Conservation (phyloP, 1,140 invertebrate species). For the Pristionchus pacificus region DNA sequence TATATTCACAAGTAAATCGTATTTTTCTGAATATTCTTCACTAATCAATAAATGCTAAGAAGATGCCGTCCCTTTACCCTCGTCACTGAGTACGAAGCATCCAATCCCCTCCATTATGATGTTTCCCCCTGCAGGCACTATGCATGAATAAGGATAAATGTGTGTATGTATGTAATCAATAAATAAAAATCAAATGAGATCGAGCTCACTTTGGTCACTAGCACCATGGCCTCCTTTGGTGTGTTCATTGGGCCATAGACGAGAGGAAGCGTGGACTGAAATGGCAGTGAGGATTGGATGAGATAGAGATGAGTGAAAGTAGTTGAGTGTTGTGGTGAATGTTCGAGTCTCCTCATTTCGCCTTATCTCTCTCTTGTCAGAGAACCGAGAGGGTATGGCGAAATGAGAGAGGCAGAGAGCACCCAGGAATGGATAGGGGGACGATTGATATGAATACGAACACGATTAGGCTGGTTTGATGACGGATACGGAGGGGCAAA, state of each 20-base stretch:
- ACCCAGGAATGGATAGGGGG: conserved; percentile 6
- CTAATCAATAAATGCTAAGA: not conserved
- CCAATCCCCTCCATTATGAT: too few relatives aligned
- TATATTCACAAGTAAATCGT: not conserved
- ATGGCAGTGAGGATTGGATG: not conserved
- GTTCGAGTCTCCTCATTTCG: not conserved
- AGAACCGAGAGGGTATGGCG: conserved; percentile 13
- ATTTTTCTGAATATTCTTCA: not conserved
- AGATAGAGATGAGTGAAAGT: not conserved
- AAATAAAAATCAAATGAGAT: conserved; percentile 1
- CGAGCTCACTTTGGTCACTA: too few relatives aligned
- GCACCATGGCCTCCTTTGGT: too few relatives aligned
- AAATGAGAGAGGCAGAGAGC: too few relatives aligned
- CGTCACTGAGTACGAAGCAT: too few relatives aligned
- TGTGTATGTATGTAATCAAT: not conserved
- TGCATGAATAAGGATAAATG: not conserved
- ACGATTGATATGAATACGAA: conserved; percentile 7
- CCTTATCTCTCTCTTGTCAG: too few relatives aligned
- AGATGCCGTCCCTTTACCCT: too few relatives aligned
- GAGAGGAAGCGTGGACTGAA: not conserved
- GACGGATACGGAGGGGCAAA: conserved; percentile 4
- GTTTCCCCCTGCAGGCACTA: too few relatives aligned
- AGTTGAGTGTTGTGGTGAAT: not conserved
- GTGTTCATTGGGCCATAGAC: too few relatives aligned
- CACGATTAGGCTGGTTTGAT: conserved; percentile 15